Evolutionary conservation across 1,140 invertebrate genomes (phyloP).

Genomic region (Bombus superbus): DNA sequence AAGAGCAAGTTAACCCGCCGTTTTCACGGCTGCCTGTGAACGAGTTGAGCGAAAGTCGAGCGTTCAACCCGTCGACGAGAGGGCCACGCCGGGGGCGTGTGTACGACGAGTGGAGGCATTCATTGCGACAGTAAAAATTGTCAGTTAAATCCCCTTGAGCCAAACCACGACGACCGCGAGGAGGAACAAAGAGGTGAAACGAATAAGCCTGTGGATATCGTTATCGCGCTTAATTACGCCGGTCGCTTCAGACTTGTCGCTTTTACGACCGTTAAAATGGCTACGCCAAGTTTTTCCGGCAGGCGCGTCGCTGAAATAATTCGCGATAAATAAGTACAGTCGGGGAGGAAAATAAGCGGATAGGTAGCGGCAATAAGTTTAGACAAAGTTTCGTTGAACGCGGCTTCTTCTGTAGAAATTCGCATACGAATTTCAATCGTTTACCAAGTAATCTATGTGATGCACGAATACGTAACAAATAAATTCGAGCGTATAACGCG

Average conservation of each 20-base stretch:
- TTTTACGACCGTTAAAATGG: constrained; percentile 21
- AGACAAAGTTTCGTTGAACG: background rate
- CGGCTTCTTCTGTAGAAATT: too few relatives aligned
- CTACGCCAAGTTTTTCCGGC: background rate
- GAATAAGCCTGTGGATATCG: constrained; percentile 35
- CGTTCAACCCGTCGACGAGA: background rate
- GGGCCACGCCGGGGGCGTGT: background rate
- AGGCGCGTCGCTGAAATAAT: background rate
- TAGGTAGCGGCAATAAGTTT: too few relatives aligned
- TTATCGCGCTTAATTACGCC: constrained; percentile 39
- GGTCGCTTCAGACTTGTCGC: background rate
- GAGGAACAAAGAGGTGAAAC: constrained; percentile 30
- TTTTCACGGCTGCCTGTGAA: background rate
- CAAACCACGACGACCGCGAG: constrained; percentile 8
- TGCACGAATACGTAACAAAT: too few relatives aligned
- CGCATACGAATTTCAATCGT: too few relatives aligned
- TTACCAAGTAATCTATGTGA: too few relatives aligned
- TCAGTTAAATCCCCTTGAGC: background rate
- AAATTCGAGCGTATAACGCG: too few relatives aligned
- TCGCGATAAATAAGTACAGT: constrained; percentile 22
- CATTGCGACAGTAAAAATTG: constrained; percentile 19
- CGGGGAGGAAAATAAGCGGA: too few relatives aligned
- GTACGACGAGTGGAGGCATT: background rate
- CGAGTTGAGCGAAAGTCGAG: background rate
- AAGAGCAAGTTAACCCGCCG: background rate